These are phyloP conservation scores for Nesoenas mayeri DNA, from an alignment of 2,113 vertebrate species.

Conservation along the genomic window DNA sequence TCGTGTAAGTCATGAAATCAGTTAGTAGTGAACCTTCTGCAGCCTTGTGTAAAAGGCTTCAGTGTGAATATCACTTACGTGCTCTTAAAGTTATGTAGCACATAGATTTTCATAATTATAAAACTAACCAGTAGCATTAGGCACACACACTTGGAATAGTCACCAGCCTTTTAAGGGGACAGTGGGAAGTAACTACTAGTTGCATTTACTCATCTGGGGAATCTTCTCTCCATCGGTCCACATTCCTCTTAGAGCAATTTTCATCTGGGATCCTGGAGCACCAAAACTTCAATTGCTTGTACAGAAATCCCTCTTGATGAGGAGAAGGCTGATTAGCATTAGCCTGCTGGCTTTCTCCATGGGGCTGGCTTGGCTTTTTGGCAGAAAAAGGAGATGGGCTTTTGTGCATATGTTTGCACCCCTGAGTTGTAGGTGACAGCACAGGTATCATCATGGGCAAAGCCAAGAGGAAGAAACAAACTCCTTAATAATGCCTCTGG, in stretches of 20 bases:
- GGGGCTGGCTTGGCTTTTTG: background rate
- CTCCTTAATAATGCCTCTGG: background rate
- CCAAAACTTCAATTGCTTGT: background rate
- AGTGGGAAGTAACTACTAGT: background rate
- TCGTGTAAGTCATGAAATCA: background rate
- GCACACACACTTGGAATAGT: background rate
- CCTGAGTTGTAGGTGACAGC: background rate
- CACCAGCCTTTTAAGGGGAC: background rate
- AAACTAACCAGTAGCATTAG: background rate
- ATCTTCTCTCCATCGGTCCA: background rate
- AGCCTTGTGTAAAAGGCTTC: background rate
- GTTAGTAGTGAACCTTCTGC: background rate
- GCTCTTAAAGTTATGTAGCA: background rate
- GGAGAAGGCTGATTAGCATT: background rate
- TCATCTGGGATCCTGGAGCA: background rate
- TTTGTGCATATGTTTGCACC: background rate
- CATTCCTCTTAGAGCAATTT: background rate
- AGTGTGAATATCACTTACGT: background rate
- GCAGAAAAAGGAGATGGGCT: background rate
- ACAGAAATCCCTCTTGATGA: background rate
- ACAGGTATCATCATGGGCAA: background rate
- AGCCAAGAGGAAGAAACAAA: background rate
- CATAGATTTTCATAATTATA: background rate
- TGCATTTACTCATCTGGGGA: background rate
- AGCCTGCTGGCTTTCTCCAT: background rate